Evolutionary conservation across 1,140 invertebrate species (phyloP).

Genomic region (Lucilia cuprina): DNA sequence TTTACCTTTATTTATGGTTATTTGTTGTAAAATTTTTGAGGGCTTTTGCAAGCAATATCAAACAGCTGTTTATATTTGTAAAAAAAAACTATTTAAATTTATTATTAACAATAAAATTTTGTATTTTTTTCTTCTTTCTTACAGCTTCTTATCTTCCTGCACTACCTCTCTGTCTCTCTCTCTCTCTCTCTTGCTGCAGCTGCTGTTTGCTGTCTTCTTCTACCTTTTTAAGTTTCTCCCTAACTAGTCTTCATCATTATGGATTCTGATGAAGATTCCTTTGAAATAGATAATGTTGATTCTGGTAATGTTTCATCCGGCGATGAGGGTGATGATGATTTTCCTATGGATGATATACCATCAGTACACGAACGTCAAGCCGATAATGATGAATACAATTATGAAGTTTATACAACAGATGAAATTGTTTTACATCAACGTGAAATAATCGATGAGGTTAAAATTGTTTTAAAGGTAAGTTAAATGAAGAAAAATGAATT

Average conservation of each 20-base stretch:
- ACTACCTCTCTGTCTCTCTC: not conserved
- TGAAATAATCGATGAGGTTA: conserved; percentile 95
- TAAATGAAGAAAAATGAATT: conserved; percentile 34
- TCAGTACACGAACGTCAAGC: conserved; percentile 71
- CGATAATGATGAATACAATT: conserved; percentile 90
- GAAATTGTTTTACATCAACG: conserved; percentile 97
- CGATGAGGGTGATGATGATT: conserved; percentile 84
- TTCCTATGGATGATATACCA: conserved; percentile 75
- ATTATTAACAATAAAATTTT: not conserved
- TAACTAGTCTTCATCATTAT: conserved; percentile 63
- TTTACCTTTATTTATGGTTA: not conserved
- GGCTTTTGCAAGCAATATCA: not conserved
- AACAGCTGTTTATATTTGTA: not conserved
- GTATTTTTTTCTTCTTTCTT: not conserved
- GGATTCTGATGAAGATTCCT: conserved; percentile 90
- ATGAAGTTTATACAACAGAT: conserved; percentile 92
- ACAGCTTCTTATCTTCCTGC: not conserved
- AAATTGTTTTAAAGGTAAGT: conserved; percentile 81
- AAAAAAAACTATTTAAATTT: not conserved
- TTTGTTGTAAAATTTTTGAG: not conserved
- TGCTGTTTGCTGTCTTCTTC: not conserved
- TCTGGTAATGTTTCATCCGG: conserved; percentile 90
- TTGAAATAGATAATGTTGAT: conserved; percentile 83
- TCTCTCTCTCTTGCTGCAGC: no score
- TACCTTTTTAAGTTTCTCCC: not conserved